Base-by-base conservation (phyloP, 2,797 vertebrate genomes). In the Cryptoblepharus egeriae region DNA sequence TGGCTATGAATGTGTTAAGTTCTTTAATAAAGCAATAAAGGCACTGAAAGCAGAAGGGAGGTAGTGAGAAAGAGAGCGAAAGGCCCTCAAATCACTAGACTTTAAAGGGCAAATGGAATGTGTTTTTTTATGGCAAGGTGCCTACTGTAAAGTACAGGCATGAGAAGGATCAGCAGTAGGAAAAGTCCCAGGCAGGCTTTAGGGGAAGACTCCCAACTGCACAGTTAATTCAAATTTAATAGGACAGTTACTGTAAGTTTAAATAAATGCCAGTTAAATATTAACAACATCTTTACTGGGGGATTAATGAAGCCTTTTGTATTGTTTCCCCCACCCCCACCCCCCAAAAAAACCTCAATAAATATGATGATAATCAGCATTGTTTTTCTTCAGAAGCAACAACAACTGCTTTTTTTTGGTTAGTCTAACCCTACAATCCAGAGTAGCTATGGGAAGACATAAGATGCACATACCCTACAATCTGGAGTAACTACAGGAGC, bases 241-340 rank as follows among this genome's bases (percentile, higher is more conserved):
- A 81, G 92, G 89, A 71, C 26, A 82, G 91, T 92, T 93, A 82
- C 93, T 94, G 86, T 87, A 92, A 91, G 92, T 94, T 95, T 94
- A 93, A 93, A 92, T 93, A 94, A 94, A 94, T 89, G 88, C 92
- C 90, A 89, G 91, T 94, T 95, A 94, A 94, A 95, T 95, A 94
- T 95, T 94, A 95, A 93, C 80, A 35, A 81, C 35, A 0, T 91
- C 90, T 92, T 93, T 91, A 95, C 89, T 92, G 58, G 55, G 87
- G 92, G 93, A 92, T 95, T 95, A 93, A 91, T 76, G 74, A 84
- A 90, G 88, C 90, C 79, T 87, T 69, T 67, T 30, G 82, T 1
- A 2, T 80, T 68, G 84, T 61, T 87, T 90, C 89, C 73, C 18
- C 13, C 12, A 7, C 45, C 45, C 9, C 49, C n/a, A n/a, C n/a